phyloP scores from a whole-genome alignment of 2,888 invertebrate species.

The Seira musarum region DNA sequence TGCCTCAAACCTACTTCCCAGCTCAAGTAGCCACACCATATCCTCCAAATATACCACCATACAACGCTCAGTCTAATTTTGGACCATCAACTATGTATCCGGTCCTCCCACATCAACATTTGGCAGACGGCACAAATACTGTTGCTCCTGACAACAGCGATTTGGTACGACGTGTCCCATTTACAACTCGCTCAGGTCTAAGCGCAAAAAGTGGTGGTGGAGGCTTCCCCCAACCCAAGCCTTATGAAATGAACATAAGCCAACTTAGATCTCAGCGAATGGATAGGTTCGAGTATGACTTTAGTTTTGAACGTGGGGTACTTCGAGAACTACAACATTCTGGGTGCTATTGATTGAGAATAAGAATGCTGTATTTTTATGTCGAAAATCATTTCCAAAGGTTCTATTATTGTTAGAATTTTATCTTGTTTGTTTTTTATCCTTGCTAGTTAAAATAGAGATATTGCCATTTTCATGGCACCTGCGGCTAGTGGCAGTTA shows the following conservation, averaged over 20 bases:
- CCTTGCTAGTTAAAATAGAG: too few relatives aligned
- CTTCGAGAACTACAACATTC: conserved; percentile 49
- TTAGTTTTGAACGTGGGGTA: conserved; percentile 64
- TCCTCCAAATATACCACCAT: conserved; percentile 19
- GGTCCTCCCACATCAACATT: conserved; percentile 23
- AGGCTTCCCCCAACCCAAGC: conserved; percentile 22
- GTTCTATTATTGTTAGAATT: too few relatives aligned
- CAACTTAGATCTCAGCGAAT: conserved; percentile 32
- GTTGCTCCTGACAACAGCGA: conserved; percentile 39
- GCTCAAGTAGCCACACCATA: neutral
- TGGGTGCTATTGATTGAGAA: conserved; percentile 19
- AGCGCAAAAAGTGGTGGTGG: conserved; percentile 8
- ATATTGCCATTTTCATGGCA: too few relatives aligned
- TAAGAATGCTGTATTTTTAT: too few relatives aligned
- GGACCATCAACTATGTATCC: conserved; percentile 47
- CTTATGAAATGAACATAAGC: conserved; percentile 29
- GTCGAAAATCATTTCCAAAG: too few relatives aligned
- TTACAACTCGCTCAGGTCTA: conserved; percentile 44
- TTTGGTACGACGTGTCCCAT: conserved; percentile 55
- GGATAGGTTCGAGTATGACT: conserved; percentile 63
- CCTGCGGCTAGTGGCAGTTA: too few relatives aligned
- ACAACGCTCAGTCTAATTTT: neutral
- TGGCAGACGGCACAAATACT: neutral
- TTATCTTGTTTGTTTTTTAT: too few relatives aligned
- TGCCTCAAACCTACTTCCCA: conserved; percentile 22